Percentiles rank a stretch among this genome's conserved stretches.
These are phyloP conservation scores for Diadophis punctatus DNA, from an alignment of 2,113 vertebrate genomes.

Conservation along the genomic window DNA sequence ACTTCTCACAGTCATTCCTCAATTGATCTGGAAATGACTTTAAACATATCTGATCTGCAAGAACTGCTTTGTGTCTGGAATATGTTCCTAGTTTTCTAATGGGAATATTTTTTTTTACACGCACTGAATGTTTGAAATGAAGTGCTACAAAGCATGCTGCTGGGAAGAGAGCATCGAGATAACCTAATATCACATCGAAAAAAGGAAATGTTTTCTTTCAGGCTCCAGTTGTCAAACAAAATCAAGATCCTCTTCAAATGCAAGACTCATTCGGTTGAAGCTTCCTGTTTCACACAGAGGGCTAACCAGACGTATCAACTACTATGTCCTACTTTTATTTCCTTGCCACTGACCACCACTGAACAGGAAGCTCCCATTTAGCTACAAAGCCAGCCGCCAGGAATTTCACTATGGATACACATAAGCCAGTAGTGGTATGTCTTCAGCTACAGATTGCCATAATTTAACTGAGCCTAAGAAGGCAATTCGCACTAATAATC, in stretches of 20 bases:
- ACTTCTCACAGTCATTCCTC: neutral
- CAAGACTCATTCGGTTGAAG: neutral
- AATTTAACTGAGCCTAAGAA: neutral
- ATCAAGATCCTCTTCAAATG: neutral
- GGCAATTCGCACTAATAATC: neutral
- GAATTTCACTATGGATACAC: neutral
- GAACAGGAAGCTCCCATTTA: neutral
- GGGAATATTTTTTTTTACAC: neutral
- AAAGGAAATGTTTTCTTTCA: neutral
- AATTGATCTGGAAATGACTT: neutral
- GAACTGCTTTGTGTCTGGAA: neutral
- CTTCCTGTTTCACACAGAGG: neutral
- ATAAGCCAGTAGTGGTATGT: neutral
- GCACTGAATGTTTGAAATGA: neutral
- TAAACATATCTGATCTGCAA: neutral
- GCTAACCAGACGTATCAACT: neutral
- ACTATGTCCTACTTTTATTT: neutral
- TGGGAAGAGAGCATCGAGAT: neutral
- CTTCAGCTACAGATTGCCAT: neutral
- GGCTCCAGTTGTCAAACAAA: neutral
- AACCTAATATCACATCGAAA: neutral
- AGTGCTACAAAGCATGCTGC: neutral
- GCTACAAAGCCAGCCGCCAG: neutral
- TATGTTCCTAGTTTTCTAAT: neutral
- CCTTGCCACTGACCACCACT: neutral